These are phyloP conservation scores for Tapera naevia DNA, from an alignment of 2,797 vertebrate species.

Conservation along the genomic window DNA sequence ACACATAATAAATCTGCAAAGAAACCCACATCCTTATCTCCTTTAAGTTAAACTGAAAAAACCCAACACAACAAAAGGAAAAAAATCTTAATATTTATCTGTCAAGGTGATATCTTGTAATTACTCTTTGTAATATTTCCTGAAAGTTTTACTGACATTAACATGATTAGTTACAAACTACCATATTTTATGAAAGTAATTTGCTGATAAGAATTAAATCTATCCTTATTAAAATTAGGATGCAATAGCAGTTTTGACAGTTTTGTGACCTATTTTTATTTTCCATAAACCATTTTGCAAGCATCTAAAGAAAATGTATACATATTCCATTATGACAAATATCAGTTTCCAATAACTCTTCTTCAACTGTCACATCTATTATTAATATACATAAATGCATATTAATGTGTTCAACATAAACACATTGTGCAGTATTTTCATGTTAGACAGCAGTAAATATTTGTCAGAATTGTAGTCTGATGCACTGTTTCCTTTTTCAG, in stretches of 20 bases:
- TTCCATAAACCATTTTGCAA: background rate
- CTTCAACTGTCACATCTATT: background rate
- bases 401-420: background rate
- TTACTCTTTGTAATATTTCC: background rate
- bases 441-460: background rate
- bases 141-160: background rate
- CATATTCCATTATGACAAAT: background rate
- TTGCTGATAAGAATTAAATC: background rate
- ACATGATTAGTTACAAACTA: background rate
- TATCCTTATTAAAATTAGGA: background rate
- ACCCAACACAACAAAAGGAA: background rate
- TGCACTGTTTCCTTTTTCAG: background rate
- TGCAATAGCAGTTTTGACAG: background rate
- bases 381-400: background rate
- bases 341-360: background rate
- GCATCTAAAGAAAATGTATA: background rate
- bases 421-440: background rate
- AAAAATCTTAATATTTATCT: background rate
- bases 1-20: background rate
- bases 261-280: background rate
- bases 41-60: background rate
- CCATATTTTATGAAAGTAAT: background rate
- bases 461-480: background rate
- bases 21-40: background rate
- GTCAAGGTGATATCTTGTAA: background rate